Evolutionary conservation across 2,888 invertebrate species (phyloP), one percentile per base, ranked within the genome.

Genomic region (Orthonevra nobilis): DNA sequence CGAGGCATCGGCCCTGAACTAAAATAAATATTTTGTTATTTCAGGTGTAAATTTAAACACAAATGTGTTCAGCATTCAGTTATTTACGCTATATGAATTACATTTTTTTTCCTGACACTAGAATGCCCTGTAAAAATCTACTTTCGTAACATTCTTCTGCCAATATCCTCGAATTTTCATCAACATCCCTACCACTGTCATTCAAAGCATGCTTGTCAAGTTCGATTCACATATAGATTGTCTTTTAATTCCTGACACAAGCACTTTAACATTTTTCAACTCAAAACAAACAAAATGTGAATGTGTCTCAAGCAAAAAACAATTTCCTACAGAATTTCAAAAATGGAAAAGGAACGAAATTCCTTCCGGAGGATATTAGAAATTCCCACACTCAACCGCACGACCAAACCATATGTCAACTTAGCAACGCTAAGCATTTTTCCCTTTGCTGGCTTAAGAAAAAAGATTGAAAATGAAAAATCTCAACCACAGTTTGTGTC

Each of bases 341-440:
- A 26, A 26, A 36, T n/a, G n/a, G n/a, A n/a, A n/a, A n/a, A n/a
- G n/a, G n/a, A n/a, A n/a, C n/a, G n/a, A 36, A 34, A 28, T 46
- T 28, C 38, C 30, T 40, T 40, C 36, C 17, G 17, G 40, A 28
- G 17, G 28, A 61, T 19, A 48, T 48, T 28, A 14, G 4, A 50
- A 63, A 63, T 63, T 48, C 30, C 50, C 32, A 40, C 50, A 32
- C 40, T 30, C 30, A 40, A 50, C 40, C 50, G 23, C 63, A n/a
- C 17, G 20, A 44, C 20, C 10, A 38, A 20, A 10, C 30, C 50
- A 63, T 63, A 50, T 63, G 50, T 50, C 50, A 50, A 63, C 50
- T 50, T 50, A 40, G 63, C 20, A 42, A 50, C 40, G 30, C 15
- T 50, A 40, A 50, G 19, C 14, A 50, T 50, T 63, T 40, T 30